A percentile compares a stretch with the other conserved stretches of the same genome.
Evolutionary conservation across 2,888 invertebrate species (phyloP).

Genomic region (Erynnis tages): DNA sequence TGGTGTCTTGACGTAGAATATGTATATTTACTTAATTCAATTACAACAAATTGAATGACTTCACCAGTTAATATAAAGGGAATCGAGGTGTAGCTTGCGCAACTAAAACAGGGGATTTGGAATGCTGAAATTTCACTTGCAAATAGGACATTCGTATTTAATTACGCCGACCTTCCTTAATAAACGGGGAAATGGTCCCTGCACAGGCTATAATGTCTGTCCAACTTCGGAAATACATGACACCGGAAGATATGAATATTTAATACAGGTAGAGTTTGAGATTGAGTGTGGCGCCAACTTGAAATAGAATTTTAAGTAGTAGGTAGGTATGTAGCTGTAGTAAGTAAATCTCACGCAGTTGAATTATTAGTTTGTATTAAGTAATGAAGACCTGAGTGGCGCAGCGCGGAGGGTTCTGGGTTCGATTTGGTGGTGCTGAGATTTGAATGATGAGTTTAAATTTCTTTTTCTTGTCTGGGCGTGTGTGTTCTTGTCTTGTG

Average conservation of each 20-base stretch:
- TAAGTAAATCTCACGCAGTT: too few relatives aligned
- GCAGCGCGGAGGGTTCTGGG: too few relatives aligned
- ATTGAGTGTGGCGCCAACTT: too few relatives aligned
- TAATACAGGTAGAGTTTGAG: not conserved
- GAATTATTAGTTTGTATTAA: too few relatives aligned
- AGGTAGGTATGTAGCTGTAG: too few relatives aligned
- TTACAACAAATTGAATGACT: constrained; percentile 49
- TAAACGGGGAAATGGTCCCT: constrained; percentile 33
- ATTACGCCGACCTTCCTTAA: constrained; percentile 36
- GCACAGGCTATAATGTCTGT: constrained; percentile 32
- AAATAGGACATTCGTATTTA: constrained; percentile 38
- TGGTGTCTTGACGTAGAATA: constrained; percentile 52
- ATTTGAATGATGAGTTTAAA: too few relatives aligned
- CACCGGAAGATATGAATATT: constrained; percentile 25
- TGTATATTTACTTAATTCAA: constrained; percentile 51
- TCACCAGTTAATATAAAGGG: constrained; percentile 39
- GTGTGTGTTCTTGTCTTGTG: too few relatives aligned
- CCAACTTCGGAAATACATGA: constrained; percentile 30
- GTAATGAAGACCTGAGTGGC: too few relatives aligned
- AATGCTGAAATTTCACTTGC: constrained; percentile 41
- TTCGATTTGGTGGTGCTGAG: too few relatives aligned
- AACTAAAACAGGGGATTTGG: constrained; percentile 32
- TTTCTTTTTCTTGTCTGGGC: too few relatives aligned
- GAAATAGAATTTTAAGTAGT: not conserved
- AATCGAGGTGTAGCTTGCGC: constrained; percentile 40